A percentile compares a stretch with the other conserved stretches of the same genome.
Evolutionary conservation across 2,888 invertebrate species (phyloP).

Genomic region (Sacculina carcini): DNA sequence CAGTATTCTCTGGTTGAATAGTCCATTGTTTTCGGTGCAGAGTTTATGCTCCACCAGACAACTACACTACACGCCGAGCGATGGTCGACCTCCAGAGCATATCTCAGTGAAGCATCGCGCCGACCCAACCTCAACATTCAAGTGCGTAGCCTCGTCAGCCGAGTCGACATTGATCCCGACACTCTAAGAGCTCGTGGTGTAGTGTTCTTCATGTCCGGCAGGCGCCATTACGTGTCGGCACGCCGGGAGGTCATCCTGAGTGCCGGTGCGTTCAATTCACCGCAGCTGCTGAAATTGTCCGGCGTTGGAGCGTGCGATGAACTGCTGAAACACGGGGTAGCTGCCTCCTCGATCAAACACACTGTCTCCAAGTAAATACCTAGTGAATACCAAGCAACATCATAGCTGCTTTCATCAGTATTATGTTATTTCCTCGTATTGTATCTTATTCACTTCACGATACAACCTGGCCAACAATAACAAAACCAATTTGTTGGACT

Average conservation of each 20-base stretch:
- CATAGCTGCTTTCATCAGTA: no score
- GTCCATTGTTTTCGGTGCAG: no score
- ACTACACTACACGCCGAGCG: constrained; percentile 14
- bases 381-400: no score
- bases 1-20: no score
- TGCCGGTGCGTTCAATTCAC: constrained; percentile 13
- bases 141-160: constrained; percentile 27
- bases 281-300: constrained; percentile 25
- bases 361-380: no score
- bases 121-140: constrained; percentile 30
- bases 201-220: constrained; percentile 10
- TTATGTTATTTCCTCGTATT: no score
- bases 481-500: no score
- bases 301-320: constrained; percentile 27
- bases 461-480: no score
- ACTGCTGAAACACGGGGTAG: background rate
- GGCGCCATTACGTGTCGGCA: constrained; percentile 21
- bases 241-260: constrained; percentile 28
- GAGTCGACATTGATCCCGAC: constrained; percentile 25
- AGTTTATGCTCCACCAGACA: constrained; percentile 1
- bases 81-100: constrained; percentile 18
- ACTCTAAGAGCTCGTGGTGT: constrained; percentile 22
- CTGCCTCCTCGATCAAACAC: no score
- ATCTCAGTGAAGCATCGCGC: constrained; percentile 26
- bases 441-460: no score